A percentile compares a stretch with the other conserved stretches of the same genome.
Evolutionary conservation across 2,888 invertebrate species (phyloP).

Genomic region (Spisula solida): DNA sequence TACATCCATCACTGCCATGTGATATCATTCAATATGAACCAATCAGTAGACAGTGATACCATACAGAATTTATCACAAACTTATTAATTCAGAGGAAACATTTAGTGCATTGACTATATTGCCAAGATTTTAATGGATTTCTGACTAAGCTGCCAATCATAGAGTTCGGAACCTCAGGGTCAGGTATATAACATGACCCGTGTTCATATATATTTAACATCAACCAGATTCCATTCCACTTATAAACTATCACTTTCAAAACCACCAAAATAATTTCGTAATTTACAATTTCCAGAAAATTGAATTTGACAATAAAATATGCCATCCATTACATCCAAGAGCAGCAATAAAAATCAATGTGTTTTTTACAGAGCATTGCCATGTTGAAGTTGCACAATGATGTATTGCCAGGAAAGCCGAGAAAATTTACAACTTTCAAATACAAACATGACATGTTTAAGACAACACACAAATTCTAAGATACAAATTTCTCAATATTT

Average conservation of each 20-base stretch:
- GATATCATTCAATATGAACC: not conserved
- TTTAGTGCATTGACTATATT: not conserved
- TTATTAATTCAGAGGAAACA: not conserved
- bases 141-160: not conserved
- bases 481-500: not conserved
- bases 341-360: not conserved
- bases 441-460: not conserved
- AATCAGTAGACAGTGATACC: not conserved
- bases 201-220: not conserved
- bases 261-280: not conserved
- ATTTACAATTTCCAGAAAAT: slow-evolving; percentile 18
- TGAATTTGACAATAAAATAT: not conserved
- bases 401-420: not conserved
- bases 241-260: not conserved
- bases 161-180: not conserved
- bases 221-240: slow-evolving; percentile 6
- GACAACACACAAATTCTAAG: not conserved
- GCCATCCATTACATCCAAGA: not conserved
- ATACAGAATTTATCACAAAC: not conserved
- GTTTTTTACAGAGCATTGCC: not conserved
- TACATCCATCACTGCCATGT: not conserved
- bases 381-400: not conserved
- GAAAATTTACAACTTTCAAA: slow-evolving; percentile 20
- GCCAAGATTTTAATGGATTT: slow-evolving; percentile 10
- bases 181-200: not conserved